These are phyloP conservation scores for Coleophora deauratella DNA, from an alignment of 2,888 invertebrate species.

Conservation along the genomic window DNA sequence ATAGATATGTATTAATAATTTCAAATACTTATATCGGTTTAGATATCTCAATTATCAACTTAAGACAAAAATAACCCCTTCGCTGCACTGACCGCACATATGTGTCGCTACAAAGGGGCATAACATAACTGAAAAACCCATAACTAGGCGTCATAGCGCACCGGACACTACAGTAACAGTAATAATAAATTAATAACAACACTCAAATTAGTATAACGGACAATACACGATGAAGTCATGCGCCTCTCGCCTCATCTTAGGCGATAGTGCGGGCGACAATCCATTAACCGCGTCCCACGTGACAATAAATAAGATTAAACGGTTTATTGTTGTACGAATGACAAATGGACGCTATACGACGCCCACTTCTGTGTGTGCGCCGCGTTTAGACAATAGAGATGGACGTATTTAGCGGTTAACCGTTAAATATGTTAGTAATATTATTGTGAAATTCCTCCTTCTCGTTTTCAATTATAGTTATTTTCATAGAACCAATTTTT, in stretches of 20 bases:
- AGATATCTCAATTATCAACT: no score
- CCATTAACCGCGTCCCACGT: conserved; percentile 26
- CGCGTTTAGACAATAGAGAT: conserved; percentile 3
- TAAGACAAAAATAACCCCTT: no score
- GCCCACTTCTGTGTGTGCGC: conserved; percentile 33
- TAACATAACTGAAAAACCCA: no score
- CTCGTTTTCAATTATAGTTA: no score
- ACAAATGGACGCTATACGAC: conserved; percentile 57
- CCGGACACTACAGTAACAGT: no score
- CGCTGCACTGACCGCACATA: no score
- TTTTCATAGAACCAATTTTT: no score
- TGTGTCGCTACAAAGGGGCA: no score
- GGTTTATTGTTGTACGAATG: conserved; percentile 61
- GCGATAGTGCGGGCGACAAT: conserved; percentile 43
- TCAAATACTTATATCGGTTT: no score
- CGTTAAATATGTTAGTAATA: conserved; percentile 31
- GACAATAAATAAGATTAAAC: conserved; percentile 60
- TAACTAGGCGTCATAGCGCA: no score
- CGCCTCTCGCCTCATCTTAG: conserved; percentile 28
- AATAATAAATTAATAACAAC: no score
- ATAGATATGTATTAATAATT: no score
- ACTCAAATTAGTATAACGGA: background rate
- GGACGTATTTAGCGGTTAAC: background rate
- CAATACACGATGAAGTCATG: conserved; percentile 31
- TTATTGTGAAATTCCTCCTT: conserved; percentile 38